Evolutionary conservation across 2,113 vertebrate genomes (phyloP).

Genomic region (Dicentrarchus labrax): DNA sequence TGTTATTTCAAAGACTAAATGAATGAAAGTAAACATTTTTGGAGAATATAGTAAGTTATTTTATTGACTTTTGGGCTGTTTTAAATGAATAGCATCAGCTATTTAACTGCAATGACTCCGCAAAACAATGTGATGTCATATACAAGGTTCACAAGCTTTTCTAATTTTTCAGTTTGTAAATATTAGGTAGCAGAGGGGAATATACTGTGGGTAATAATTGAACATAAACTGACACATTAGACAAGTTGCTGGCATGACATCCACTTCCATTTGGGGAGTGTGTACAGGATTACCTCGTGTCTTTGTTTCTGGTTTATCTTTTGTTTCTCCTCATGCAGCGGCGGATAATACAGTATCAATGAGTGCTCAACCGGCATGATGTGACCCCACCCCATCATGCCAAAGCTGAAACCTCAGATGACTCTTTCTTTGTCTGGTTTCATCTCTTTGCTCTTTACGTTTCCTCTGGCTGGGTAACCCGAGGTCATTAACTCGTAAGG

Average conservation of each 20-base stretch:
- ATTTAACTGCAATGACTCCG: background rate
- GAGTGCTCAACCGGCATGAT: background rate
- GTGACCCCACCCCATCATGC: background rate
- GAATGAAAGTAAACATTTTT: background rate
- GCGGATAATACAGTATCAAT: background rate
- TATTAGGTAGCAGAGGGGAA: background rate
- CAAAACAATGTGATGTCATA: background rate
- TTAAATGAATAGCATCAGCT: background rate
- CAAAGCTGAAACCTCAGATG: background rate
- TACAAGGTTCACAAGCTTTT: background rate
- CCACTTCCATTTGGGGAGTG: background rate
- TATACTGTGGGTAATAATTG: background rate
- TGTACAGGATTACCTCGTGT: background rate
- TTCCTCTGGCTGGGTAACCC: background rate
- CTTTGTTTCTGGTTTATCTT: background rate
- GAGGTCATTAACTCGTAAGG: background rate
- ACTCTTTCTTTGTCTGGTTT: background rate
- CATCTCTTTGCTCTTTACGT: background rate
- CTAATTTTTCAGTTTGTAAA: background rate
- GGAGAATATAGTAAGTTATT: background rate
- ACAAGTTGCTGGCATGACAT: background rate
- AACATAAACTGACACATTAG: background rate
- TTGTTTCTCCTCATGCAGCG: background rate
- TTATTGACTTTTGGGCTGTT: background rate
- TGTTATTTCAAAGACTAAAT: background rate